Conservation (phyloP, 30 jellyfish, hydroid and myxozoan genomes). For the Aurelia sp. region DNA sequence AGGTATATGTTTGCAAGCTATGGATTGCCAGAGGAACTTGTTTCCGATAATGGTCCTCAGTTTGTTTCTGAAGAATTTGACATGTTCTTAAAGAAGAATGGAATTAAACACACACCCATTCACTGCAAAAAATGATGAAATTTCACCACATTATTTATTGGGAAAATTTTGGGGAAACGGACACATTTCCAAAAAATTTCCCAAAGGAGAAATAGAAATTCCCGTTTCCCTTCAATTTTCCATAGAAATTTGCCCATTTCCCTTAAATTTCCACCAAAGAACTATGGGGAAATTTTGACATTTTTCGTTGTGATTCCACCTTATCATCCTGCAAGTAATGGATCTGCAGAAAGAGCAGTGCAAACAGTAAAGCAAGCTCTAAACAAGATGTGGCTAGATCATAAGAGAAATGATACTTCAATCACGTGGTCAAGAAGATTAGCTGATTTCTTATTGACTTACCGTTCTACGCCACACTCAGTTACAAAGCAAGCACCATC, state of each 20-base stretch:
- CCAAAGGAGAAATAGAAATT: too few relatives aligned
- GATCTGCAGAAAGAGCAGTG: conserved; percentile 39
- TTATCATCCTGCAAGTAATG: conserved; percentile 47
- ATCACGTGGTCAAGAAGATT: conserved; percentile 38
- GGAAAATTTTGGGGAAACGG: too few relatives aligned
- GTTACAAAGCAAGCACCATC: conserved; percentile 70
- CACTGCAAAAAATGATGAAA: too few relatives aligned
- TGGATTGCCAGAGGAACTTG: conserved; percentile 58
- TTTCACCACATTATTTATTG: too few relatives aligned
- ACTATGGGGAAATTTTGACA: too few relatives aligned
- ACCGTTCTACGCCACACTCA: conserved; percentile 66
- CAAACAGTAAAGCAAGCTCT: conserved; percentile 57
- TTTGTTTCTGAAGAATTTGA: too few relatives aligned
- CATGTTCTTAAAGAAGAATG: conserved; percentile 10
- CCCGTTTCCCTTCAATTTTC: too few relatives aligned
- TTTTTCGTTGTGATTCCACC: too few relatives aligned
- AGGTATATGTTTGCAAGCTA: conserved; percentile 40
- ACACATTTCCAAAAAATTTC: too few relatives aligned
- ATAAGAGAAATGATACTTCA: conserved; percentile 38
- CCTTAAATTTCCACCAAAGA: too few relatives aligned
- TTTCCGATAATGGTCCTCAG: too few relatives aligned
- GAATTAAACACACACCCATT: conserved; percentile 20
- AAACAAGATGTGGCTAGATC: conserved; percentile 41
- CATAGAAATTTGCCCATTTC: too few relatives aligned
- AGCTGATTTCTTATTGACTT: conserved; percentile 42